Conservation (phyloP, 2,888 invertebrate genomes). For the Bhutanitis thaidina region DNA sequence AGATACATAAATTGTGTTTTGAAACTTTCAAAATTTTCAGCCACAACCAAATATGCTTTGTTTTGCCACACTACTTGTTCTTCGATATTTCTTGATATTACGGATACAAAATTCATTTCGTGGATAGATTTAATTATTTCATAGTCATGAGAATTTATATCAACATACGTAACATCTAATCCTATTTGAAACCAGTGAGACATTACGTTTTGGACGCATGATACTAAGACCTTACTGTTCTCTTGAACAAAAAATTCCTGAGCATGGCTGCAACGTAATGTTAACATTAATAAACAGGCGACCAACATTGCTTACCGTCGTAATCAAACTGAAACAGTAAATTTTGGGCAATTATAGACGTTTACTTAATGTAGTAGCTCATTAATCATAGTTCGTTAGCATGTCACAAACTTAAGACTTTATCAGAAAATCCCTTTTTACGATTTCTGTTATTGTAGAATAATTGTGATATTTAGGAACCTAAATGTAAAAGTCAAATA, state of each 20-base stretch:
- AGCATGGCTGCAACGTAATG: background rate
- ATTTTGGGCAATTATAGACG: background rate
- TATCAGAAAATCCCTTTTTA: background rate
- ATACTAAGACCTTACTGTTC: background rate
- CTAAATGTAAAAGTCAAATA: no score
- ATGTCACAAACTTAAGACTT: background rate
- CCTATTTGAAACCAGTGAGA: background rate
- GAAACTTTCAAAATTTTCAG: background rate
- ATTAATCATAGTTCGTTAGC: background rate
- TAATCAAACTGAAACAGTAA: no score
- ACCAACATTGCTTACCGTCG: background rate
- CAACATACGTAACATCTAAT: constrained; percentile 6
- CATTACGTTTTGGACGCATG: constrained; percentile 4
- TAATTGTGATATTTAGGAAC: no score
- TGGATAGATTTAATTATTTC: constrained; percentile 5
- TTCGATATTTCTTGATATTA: constrained; percentile 3
- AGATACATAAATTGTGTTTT: constrained; percentile 1
- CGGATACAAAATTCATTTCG: background rate
- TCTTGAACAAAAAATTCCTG: background rate
- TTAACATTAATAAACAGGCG: background rate
- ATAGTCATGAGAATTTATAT: constrained; percentile 5
- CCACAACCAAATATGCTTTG: constrained; percentile 7
- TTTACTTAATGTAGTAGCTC: background rate
- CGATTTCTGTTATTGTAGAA: no score
- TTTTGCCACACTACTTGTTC: background rate